phyloP scores from a whole-genome alignment of 2,113 vertebrate species.

The Tylochromis polylepis region DNA sequence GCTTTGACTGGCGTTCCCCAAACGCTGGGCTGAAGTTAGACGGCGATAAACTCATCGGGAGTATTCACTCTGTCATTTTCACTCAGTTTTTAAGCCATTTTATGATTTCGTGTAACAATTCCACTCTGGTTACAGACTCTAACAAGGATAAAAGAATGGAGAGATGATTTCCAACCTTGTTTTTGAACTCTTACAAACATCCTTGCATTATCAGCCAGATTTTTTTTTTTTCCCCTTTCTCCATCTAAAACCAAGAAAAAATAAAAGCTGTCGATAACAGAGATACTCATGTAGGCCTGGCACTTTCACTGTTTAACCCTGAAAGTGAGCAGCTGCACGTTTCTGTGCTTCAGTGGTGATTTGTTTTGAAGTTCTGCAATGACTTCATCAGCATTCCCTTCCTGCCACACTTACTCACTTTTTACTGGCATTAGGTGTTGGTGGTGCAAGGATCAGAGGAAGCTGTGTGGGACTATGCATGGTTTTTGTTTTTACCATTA shows the following conservation, averaged over 20 bases:
- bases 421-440: neutral
- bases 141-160: neutral
- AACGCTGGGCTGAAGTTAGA: neutral
- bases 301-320: neutral
- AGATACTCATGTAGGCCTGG: neutral
- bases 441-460: neutral
- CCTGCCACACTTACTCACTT: neutral
- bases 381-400: neutral
- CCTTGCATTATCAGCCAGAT: fast-evolving
- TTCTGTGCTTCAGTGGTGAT: neutral
- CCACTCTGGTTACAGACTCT: neutral
- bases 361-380: neutral
- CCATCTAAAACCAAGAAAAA: neutral
- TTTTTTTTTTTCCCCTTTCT: no score
- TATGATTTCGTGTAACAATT: neutral
- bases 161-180: neutral
- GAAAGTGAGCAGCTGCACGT: neutral
- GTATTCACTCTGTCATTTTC: neutral
- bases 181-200: neutral
- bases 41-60: neutral
- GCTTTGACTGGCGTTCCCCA: neutral
- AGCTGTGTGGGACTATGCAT: neutral
- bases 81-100: neutral
- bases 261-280: neutral
- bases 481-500: no score